phyloP scores from a whole-genome alignment of 2,888 invertebrate species.

The Tipula confusa region DNA sequence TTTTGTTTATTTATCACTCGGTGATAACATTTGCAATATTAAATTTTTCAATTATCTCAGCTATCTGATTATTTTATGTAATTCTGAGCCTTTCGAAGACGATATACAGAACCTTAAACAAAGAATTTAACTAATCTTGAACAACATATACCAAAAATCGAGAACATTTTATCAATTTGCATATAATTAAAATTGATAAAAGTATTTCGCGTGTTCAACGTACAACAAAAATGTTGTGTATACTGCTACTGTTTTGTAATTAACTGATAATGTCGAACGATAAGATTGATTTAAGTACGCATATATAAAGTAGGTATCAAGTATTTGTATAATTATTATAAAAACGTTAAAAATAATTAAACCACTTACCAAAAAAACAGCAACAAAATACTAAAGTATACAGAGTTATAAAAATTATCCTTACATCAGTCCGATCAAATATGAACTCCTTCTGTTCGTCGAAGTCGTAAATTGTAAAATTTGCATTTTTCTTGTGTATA shows the following conservation, averaged over 20 bases:
- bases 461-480: not conserved
- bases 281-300: not conserved
- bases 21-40: too few species aligned
- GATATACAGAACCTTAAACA: too few species aligned
- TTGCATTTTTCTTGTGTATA: not conserved
- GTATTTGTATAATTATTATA: not conserved
- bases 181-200: not conserved
- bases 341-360: not conserved
- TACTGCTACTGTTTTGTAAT: not conserved
- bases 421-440: conserved; percentile 69
- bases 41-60: too few species aligned
- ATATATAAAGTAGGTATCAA: not conserved
- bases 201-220: not conserved
- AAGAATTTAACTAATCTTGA: not conserved
- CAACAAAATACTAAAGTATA: conserved; percentile 75
- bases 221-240: not conserved
- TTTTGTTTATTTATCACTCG: too few species aligned
- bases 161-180: not conserved
- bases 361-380: conserved; percentile 75
- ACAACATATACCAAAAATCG: not conserved
- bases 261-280: not conserved
- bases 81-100: too few species aligned
- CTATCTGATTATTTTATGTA: too few species aligned
- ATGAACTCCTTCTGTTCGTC: conserved; percentile 59
- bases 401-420: conserved; percentile 67